Base-by-base conservation (phyloP, 2,113 vertebrate genomes). In the Nettapus auritus region DNA sequence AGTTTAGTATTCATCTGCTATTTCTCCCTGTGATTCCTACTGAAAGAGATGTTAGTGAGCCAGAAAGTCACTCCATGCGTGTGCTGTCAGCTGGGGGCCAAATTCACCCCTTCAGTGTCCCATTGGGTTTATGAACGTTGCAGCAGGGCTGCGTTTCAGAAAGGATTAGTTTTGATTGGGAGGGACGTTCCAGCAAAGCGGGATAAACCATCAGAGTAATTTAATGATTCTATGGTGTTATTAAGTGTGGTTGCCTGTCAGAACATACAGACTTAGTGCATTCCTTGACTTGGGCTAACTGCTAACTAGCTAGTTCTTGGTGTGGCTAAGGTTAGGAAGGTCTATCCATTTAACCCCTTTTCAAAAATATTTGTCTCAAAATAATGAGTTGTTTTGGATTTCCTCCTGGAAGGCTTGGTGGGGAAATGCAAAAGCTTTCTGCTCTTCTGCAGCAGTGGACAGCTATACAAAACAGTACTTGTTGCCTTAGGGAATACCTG, bases 71-170 rank as follows among this genome's bases (percentile, higher is more conserved):
- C 22, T 38, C 48, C 0, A 2, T 48, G 16, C 13, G 7, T 3
- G 20, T n/a, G 60, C 67, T 20, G 60, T 46, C 46, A 62, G 40
- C 71, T 46, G 25, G 21, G 57, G 52, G 50, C 64, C 48, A 75
- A 46, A 34, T 14, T 42, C 34, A 22, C 12, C 59, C 46, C 50
- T 53, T 77, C 36, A 29, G 46, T 31, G 42, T 9, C 46, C 52
- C 44, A 29, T 9, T 4, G 2, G 3, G 5, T 3, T 55, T 21
- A 2, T 28, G n/a, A 23, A 13, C 1, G 1, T 42, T 66, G 46
- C 52, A 55, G 52, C n/a, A 50, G 59, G 31, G 38, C 71, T 78
- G 46, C 2, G 2, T 64, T 91, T 78, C 78, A 63, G 56, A 48
- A 63, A 13, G 31, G 44, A 64, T 83, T 92, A 48, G 22, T 60